phyloP scores from a whole-genome alignment of 2,888 invertebrate genomes.

The Hypsopygia costalis region DNA sequence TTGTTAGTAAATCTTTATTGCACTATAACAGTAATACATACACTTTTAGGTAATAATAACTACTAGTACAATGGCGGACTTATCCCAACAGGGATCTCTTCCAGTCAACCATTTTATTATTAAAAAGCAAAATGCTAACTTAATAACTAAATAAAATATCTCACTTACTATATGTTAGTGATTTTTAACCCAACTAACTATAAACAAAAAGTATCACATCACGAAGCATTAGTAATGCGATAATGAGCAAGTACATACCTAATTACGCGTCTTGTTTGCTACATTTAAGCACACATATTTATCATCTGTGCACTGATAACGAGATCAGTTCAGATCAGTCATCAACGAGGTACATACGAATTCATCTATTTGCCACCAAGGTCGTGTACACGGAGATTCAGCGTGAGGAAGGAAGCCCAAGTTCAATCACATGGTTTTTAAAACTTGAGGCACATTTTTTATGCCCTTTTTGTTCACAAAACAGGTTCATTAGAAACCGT shows the following conservation, averaged over 20 bases:
- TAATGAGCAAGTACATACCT: constrained; percentile 1
- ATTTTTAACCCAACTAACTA: no score
- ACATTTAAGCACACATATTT: constrained; percentile 6
- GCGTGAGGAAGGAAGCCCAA: constrained; percentile 1
- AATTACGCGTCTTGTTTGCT: constrained; percentile 9
- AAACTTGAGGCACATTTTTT: constrained; percentile 6
- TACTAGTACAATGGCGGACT: no score
- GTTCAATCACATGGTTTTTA: not conserved
- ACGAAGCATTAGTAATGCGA: not conserved
- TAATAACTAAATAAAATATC: no score
- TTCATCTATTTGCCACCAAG: constrained; percentile 4
- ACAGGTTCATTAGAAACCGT: not conserved
- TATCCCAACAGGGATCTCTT: no score
- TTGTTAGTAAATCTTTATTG: no score
- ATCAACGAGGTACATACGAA: not conserved
- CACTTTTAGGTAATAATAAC: no score
- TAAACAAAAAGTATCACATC: not conserved
- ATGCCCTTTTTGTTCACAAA: constrained; percentile 3
- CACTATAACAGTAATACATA: no score
- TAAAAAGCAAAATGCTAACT: no score
- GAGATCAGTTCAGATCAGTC: constrained; percentile 4
- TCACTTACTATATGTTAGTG: no score
- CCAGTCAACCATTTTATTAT: no score
- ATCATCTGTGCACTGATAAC: constrained; percentile 6
- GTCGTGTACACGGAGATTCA: not conserved